These are phyloP conservation scores for Dendrocincla fuliginosa DNA, from an alignment of 2,797 vertebrate species.

Conservation along the genomic window DNA sequence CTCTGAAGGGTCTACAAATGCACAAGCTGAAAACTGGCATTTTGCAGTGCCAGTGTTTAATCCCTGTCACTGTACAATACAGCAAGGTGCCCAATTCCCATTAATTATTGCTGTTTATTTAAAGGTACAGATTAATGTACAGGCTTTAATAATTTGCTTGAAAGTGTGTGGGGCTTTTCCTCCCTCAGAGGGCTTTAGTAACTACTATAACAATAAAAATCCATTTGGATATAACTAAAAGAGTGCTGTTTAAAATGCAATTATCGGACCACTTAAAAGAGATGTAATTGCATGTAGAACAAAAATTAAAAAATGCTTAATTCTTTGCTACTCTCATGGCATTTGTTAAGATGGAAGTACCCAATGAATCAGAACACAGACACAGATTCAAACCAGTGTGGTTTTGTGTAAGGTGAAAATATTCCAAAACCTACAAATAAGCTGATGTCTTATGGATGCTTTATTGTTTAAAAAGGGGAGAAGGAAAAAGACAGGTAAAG, in stretches of 20 bases:
- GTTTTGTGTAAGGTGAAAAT: conserved; percentile 35
- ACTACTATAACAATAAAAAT: conserved; percentile 41
- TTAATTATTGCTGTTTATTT: conserved; percentile 46
- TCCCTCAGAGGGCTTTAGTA: background rate
- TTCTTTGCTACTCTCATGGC: background rate
- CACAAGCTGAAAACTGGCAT: conserved; percentile 63
- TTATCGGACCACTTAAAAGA: conserved; percentile 53
- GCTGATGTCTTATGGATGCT: conserved; percentile 15
- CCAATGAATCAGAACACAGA: conserved; percentile 42
- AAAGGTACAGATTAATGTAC: conserved; percentile 26
- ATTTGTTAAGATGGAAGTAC: conserved; percentile 28
- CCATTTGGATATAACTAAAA: conserved; percentile 42
- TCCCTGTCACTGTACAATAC: conserved; percentile 30
- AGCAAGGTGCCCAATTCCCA: conserved; percentile 28
- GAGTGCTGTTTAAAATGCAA: conserved; percentile 54
- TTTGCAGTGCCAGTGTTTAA: conserved; percentile 62
- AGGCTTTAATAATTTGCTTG: background rate
- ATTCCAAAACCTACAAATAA: conserved; percentile 21
- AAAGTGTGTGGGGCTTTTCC: background rate
- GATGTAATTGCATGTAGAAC: conserved; percentile 47
- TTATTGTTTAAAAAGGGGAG: conserved; percentile 40
- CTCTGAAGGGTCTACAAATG: conserved; percentile 55
- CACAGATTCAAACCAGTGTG: conserved; percentile 21
- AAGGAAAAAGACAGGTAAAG: background rate
- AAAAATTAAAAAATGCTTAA: conserved; percentile 1